Conservation (phyloP, 2,797 vertebrate genomes). For the Florisuga fusca region DNA sequence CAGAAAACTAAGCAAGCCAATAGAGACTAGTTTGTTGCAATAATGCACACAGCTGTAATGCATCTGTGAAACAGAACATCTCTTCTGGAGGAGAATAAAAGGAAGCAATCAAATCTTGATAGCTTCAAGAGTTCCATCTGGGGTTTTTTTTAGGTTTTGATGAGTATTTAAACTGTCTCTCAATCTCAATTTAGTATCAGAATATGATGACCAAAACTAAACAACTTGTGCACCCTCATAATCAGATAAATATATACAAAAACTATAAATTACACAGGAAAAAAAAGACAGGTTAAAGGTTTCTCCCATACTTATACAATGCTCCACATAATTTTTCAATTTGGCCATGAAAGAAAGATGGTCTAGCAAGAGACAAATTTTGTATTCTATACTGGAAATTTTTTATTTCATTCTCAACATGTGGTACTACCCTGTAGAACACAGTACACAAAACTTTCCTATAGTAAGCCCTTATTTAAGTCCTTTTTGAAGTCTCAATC, state of each 20-base stretch:
- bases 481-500: not conserved
- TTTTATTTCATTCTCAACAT: not conserved
- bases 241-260: not conserved
- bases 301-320: not conserved
- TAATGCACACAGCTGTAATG: not conserved
- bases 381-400: not conserved
- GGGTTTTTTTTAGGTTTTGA: not conserved
- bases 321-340: not conserved
- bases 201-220: not conserved
- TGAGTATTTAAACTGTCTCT: not conserved
- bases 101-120: not conserved
- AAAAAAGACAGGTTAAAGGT: not conserved
- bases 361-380: not conserved
- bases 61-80: not conserved
- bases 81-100: not conserved
- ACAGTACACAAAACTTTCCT: not conserved
- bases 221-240: not conserved
- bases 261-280: rapidly evolving
- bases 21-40: not conserved
- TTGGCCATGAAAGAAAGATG: not conserved
- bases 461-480: not conserved
- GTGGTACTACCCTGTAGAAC: not conserved
- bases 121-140: not conserved
- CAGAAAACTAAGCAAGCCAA: not conserved
- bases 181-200: not conserved